Conservation (phyloP, 2,797 vertebrate genomes). For the Sarcoramphus papa region DNA sequence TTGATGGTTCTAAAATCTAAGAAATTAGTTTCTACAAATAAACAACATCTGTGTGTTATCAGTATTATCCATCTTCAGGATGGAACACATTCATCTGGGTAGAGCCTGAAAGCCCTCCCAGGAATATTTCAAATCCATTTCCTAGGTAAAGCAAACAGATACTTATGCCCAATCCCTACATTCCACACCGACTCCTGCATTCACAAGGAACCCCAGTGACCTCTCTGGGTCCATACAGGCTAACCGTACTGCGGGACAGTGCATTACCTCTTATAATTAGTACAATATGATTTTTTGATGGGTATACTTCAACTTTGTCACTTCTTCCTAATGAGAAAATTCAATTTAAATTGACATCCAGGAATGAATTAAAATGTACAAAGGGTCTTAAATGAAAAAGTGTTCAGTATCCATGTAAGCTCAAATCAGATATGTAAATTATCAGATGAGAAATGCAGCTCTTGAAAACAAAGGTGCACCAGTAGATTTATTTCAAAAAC, state of each 20-base stretch:
- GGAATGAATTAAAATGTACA: neutral
- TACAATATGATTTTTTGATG: neutral
- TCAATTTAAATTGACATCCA: neutral
- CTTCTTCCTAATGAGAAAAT: neutral
- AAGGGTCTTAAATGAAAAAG: neutral
- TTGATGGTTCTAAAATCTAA: slow-evolving; percentile 28
- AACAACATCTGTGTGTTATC: slow-evolving; percentile 54
- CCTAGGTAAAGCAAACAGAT: slow-evolving; percentile 1
- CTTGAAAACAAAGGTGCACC: neutral
- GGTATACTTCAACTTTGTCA: neutral
- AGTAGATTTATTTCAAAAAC: neutral
- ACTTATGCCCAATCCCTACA: neutral
- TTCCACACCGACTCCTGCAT: neutral
- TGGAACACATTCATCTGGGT: slow-evolving; percentile 1
- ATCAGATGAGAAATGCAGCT: neutral
- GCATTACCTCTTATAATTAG: neutral
- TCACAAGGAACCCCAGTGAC: neutral
- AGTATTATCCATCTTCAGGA: neutral
- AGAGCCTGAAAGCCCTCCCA: slow-evolving; percentile 20
- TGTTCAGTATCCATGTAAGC: neutral
- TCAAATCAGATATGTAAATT: neutral
- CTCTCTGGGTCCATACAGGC: neutral
- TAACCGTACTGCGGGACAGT: neutral
- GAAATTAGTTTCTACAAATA: slow-evolving; percentile 39
- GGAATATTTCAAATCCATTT: slow-evolving; percentile 12